These are phyloP conservation scores for Notodonta dromedarius DNA, from an alignment of 2,888 invertebrate genomes.

Conservation along the genomic window DNA sequence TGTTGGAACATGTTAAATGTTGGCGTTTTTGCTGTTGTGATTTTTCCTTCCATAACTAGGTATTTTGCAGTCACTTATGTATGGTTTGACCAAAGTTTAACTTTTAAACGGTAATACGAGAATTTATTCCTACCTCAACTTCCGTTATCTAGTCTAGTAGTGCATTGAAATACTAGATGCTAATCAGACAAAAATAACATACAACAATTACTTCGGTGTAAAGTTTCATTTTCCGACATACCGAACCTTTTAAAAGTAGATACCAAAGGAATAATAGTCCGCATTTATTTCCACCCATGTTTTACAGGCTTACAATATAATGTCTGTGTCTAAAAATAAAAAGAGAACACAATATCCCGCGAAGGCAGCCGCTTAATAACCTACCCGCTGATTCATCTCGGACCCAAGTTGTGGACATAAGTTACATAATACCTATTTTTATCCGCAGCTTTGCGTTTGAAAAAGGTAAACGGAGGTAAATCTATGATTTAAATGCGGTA, in stretches of 20 bases:
- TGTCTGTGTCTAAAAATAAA: constrained; percentile 19
- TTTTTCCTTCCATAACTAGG: neutral
- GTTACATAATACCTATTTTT: constrained; percentile 22
- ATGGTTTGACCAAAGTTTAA: too few species aligned
- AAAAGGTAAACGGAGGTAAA: constrained; percentile 32
- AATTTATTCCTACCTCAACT: too few species aligned
- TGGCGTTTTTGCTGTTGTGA: neutral
- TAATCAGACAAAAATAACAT: too few species aligned
- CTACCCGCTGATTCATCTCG: constrained; percentile 32
- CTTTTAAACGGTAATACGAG: too few species aligned
- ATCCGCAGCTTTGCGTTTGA: constrained; percentile 32
- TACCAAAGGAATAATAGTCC: too few species aligned
- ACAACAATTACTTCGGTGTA: too few species aligned
- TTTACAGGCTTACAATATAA: constrained; percentile 3
- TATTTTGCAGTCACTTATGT: too few species aligned
- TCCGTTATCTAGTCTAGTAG: too few species aligned
- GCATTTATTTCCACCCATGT: neutral
- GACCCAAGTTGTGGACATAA: constrained; percentile 26
- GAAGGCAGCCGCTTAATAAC: constrained; percentile 21
- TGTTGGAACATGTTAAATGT: neutral
- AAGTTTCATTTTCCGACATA: too few species aligned
- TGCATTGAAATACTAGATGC: too few species aligned
- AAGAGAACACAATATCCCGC: constrained; percentile 11
- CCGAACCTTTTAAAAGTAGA: too few species aligned
- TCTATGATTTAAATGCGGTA: constrained; percentile 15